Evolutionary conservation across 2,888 invertebrate genomes (phyloP).

Genomic region (Cryptus armator): DNA sequence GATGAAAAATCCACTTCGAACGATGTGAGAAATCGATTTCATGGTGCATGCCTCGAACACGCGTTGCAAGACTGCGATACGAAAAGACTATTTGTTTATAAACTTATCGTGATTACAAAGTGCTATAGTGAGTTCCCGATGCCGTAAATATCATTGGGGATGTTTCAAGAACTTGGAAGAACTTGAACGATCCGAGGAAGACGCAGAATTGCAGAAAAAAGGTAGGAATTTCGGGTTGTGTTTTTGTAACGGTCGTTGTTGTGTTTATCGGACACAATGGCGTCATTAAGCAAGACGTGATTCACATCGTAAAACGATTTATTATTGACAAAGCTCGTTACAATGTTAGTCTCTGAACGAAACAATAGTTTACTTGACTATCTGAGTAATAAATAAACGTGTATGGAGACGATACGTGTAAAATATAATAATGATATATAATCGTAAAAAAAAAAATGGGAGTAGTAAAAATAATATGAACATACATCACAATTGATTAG

Average conservation of each 20-base stretch:
- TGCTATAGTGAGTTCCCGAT: neutral
- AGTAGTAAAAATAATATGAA: slow-evolving; percentile 64
- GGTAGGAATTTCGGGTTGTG: neutral
- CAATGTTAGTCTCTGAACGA: slow-evolving; percentile 76
- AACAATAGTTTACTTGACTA: slow-evolving; percentile 58
- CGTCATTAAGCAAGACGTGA: neutral
- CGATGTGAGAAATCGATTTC: neutral
- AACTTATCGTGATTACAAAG: neutral
- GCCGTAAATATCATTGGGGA: neutral
- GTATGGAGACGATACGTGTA: slow-evolving; percentile 54
- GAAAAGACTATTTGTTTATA: neutral
- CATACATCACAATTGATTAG: slow-evolving; percentile 67
- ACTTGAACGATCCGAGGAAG: neutral
- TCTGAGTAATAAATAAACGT: slow-evolving; percentile 69
- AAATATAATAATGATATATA: slow-evolving; percentile 60
- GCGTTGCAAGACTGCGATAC: too few species aligned
- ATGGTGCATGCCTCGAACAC: neutral
- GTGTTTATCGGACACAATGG: neutral
- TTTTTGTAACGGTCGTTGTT: neutral
- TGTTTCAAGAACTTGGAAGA: neutral
- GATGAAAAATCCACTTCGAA: too few species aligned
- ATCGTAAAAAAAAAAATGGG: slow-evolving; percentile 41
- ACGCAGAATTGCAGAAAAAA: too few species aligned
- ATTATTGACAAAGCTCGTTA: slow-evolving; percentile 78
- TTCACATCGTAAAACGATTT: slow-evolving; percentile 67